Evolutionary conservation across 2,888 invertebrate genomes (phyloP).

Genomic region (Pterobdella sp.): DNA sequence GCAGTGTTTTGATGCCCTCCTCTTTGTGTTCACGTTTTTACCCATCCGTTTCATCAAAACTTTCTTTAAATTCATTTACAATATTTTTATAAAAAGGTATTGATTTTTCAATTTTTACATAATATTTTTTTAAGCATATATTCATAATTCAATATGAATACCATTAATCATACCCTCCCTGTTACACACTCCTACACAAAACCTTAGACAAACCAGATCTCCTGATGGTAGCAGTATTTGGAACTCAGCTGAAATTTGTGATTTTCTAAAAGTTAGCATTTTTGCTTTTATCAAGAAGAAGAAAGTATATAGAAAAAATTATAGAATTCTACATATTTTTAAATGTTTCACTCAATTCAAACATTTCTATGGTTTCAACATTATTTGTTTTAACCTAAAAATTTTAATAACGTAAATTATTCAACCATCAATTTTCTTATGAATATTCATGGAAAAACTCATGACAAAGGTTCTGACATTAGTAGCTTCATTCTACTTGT

Average conservation of each 20-base stretch:
- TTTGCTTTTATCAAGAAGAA: neutral
- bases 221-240: slow-evolving; percentile 37
- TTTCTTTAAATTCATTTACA: slow-evolving; percentile 62
- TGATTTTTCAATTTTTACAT: neutral
- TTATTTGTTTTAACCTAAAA: neutral
- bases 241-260: slow-evolving; percentile 68
- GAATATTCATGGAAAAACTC: neutral
- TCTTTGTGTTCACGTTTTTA: slow-evolving; percentile 93
- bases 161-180: neutral
- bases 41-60: slow-evolving; percentile 84
- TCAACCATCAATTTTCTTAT: neutral
- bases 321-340: no score
- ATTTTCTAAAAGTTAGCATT: slow-evolving; percentile 66
- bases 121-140: neutral
- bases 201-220: slow-evolving; percentile 18
- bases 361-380: neutral
- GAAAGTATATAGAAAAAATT: no score
- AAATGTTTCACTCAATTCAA: no score
- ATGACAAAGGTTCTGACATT: slow-evolving; percentile 66
- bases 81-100: slow-evolving; percentile 22
- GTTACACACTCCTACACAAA: no score
- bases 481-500: slow-evolving; percentile 67
- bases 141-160: neutral
- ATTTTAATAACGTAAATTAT: neutral
- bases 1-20: slow-evolving; percentile 86